Base-by-base conservation (phyloP, 2,888 invertebrate species). In the Cephus runcator region DNA sequence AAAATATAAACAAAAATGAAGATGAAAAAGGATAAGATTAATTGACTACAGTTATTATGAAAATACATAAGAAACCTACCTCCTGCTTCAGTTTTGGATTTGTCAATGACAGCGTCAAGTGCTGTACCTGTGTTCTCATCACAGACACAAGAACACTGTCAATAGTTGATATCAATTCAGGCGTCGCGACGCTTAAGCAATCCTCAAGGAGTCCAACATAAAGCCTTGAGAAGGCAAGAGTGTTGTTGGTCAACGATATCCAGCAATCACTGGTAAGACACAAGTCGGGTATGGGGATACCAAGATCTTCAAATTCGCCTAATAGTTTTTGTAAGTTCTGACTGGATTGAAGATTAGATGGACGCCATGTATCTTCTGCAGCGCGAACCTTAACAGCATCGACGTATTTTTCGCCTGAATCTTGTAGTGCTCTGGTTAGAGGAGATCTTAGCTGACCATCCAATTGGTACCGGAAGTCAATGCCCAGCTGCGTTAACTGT, bases 391-490 rank as follows among this genome's bases (percentile, higher is more conserved):
- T 96, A 85, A 97, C 95, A 0, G 96, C 96, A 89, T 98, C 98
- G 31, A 96, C 93, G 83, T 96, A 93, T 90, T 97, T 97, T 83
- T 97, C 96, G 84, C 95, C 95, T 74, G 96, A 95, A 85, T 97
- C 97, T 84, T 93, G 93, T 79, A 98, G 92, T 34, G 96, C 95
- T 91, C 95, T 94, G 73, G 94, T 95, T 75, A 98, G 93, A 0
- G 97, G 96, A 15, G 94, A 94, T 81, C 97, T 93, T 79, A 99
- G 92, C 81, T 97, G 94, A 34, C 97, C 96, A 89, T 98, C 97
- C 85, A 99, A 93, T 90, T 97, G 97, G 91, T 98, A 99, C 82
- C 96, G 95, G 79, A 99, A 93, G 92, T 99, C 99, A 86, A 99
- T 93, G 1, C 99, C 99, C 68, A 92, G 86, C 71, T 88, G 85